phyloP scores from a whole-genome alignment of 2,113 vertebrate species.

The Scortum barcoo region DNA sequence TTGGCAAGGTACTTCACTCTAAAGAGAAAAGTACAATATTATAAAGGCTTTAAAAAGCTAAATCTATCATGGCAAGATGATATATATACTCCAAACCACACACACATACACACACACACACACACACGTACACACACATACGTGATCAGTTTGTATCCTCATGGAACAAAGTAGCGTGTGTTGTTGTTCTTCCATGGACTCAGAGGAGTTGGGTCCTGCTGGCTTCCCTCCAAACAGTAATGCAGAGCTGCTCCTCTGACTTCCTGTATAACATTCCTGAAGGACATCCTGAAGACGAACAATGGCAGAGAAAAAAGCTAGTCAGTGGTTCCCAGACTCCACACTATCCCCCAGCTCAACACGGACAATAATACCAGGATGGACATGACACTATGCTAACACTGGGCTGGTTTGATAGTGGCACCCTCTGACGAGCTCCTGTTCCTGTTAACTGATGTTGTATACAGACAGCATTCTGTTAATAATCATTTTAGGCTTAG shows the following conservation, averaged over 20 bases:
- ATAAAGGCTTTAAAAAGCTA: neutral
- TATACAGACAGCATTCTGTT: neutral
- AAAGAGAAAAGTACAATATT: neutral
- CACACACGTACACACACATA: neutral
- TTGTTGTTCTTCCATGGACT: constrained; percentile 31
- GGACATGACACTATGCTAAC: constrained; percentile 30
- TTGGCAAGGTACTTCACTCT: neutral
- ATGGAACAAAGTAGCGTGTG: constrained; percentile 13
- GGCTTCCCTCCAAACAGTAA: constrained; percentile 48
- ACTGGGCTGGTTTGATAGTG: neutral
- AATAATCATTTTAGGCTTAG: neutral
- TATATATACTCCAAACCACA: neutral
- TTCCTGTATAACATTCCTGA: constrained; percentile 61
- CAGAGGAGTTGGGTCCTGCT: constrained; percentile 19
- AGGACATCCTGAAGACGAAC: constrained; percentile 81
- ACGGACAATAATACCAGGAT: constrained; percentile 39
- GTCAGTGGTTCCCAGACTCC: constrained; percentile 72
- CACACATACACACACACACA: neutral
- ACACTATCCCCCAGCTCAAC: neutral
- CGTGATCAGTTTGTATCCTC: neutral
- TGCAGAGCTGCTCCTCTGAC: constrained; percentile 52
- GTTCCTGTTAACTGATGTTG: neutral
- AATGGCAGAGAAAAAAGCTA: constrained; percentile 78
- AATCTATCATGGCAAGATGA: neutral
- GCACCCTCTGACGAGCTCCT: neutral